Evolutionary conservation across 2,888 invertebrate genomes (phyloP), one percentile per base, ranked within the genome.

Genomic region (Anagyrus pseudococci): DNA sequence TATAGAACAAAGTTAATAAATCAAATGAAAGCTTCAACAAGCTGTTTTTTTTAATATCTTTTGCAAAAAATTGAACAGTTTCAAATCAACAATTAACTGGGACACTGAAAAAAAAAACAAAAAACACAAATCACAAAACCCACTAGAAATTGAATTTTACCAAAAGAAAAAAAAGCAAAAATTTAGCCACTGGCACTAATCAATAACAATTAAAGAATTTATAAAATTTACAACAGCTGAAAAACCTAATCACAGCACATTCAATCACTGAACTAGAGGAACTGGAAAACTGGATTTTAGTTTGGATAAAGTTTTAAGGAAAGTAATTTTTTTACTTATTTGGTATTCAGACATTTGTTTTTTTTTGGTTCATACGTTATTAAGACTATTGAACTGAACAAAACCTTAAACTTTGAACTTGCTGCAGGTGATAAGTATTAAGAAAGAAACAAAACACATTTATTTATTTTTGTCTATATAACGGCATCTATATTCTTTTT

Each of bases 401-500:
- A 44, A 58, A 44, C 41, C 41, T 17, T 47, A 25, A 56, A 57
- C 49, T 58, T 37, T 37, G 2, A 46, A 46, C 46, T 46, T 56
- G 10, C 25, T 26, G 41, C 17, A 62, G 65, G 65, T 64, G 10
- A 62, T 58, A 33, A 52, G 56, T 58, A 49, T 61, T 58, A 52
- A 49, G 43, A 61, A 53, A 66, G 58, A 60, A 64, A 66, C 58
- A 75, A 75, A 74, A 78, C 71, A 73, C 75, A 77, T 72, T 70
- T 62, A 66, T 61, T 68, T 59, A 69, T 68, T 71, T 72, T 75
- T 71, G 67, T 75, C 77, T 77, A 76, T 76, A 75, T 74, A 75
- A 74, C 73, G 75, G 77, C 74, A 79, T 79, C 79, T 79, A 80
- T 79, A 79, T 37, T 37, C 33, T 37, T 37, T 75, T 71, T 68